Evolutionary conservation across 2,888 invertebrate genomes (phyloP).

Genomic region (Nomada fucata): DNA sequence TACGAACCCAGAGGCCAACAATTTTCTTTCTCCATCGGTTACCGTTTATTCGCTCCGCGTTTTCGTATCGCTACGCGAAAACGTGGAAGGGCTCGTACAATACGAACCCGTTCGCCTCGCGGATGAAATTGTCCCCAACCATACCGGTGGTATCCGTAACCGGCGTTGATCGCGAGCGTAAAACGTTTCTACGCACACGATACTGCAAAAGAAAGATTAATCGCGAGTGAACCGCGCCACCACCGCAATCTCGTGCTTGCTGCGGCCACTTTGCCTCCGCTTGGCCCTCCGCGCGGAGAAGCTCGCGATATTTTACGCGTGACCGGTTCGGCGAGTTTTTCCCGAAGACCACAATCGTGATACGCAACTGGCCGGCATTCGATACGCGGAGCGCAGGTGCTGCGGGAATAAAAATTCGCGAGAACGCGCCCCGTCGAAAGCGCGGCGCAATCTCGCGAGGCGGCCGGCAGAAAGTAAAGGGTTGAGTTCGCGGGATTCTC

Average conservation of each 20-base stretch:
- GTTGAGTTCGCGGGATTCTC: neutral
- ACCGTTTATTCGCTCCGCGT: too few species aligned
- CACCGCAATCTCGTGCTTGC: constrained; percentile 71
- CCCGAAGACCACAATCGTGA: constrained; percentile 72
- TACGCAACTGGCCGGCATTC: constrained; percentile 67
- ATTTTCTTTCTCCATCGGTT: too few species aligned
- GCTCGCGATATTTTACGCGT: constrained; percentile 67
- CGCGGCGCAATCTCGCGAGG: constrained; percentile 16
- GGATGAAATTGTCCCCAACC: constrained; percentile 1
- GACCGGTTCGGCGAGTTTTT: constrained; percentile 71
- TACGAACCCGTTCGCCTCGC: constrained; percentile 4
- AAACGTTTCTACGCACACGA: constrained; percentile 47
- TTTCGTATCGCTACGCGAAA: neutral
- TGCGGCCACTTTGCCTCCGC: constrained; percentile 48
- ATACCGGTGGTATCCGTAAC: constrained; percentile 20
- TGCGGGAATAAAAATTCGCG: constrained; percentile 54
- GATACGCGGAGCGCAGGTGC: constrained; percentile 72
- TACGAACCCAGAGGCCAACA: too few species aligned
- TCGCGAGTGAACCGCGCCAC: constrained; percentile 53
- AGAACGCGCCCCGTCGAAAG: constrained; percentile 23
- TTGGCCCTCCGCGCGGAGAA: constrained; percentile 59
- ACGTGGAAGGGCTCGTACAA: neutral
- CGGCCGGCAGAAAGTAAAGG: neutral
- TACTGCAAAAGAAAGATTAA: constrained; percentile 62
- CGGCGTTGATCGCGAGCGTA: neutral